Evolutionary conservation across 2,888 invertebrate genomes (phyloP), one percentile per base, ranked within the genome.

Genomic region (Tyria jacobaeae): DNA sequence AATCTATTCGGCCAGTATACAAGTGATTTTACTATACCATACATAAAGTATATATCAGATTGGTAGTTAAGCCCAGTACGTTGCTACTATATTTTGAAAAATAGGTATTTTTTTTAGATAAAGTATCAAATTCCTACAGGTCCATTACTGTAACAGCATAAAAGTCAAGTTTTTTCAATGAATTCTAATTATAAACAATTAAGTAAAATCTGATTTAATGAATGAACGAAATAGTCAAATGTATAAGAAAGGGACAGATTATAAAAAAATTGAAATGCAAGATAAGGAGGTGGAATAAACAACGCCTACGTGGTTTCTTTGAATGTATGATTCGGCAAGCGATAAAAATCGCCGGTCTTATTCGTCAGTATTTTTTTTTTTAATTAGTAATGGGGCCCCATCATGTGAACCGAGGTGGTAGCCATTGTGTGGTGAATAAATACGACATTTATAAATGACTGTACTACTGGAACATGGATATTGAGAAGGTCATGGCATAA

Each of bases 311-410:
- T 78, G 68, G 83, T 86, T 88, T 87, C 90, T 88, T 89, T 85
- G 86, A 86, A 84, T 88, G 85, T 87, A 88, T 84, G 91, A 92
- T 93, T 93, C 91, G 92, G 91, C 88, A 85, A 85, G 88, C 85
- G 94, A 94, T 94, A 91, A 92, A 92, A 92, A 93, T 93, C 93
- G 89, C 88, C 86, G 89, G 92, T 91, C 89, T 93, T 90, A 94
- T 94, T 94, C 94, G 94, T 94, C 91, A 86, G 91, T 77, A 80
- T 89, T 92, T 89, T 92, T 93, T 92, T 94, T 93, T 93, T 93
- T 94, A 92, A 89, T 87, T 86, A 91, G n/a, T n/a, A n/a, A n/a
- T n/a, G n/a, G 91, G 91, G 92, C 88, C 87, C 87, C 74, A 83
- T 83, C 89, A 90, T 93, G 93, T 89, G 94, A 94, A 92, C 87